phyloP scores from a whole-genome alignment of 2,113 vertebrate genomes.

The Phylloscopus trochilus region DNA sequence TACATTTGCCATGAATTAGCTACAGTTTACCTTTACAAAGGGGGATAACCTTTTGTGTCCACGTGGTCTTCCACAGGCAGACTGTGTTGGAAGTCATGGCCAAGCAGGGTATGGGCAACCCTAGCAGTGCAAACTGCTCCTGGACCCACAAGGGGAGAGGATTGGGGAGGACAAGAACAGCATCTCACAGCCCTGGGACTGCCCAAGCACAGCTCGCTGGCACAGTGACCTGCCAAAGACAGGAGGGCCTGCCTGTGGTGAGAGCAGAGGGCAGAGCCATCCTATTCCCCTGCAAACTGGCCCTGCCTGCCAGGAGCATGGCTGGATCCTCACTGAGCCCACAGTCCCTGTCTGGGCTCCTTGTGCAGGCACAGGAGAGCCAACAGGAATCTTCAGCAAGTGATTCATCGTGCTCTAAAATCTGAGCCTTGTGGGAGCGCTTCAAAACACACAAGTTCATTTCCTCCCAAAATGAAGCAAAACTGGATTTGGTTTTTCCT shows the following conservation, averaged over 20 bases:
- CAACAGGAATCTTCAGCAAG: background rate
- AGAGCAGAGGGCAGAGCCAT: accelerated
- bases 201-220: accelerated
- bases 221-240: background rate
- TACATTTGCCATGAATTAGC: background rate
- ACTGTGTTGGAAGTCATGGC: background rate
- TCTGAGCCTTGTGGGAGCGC: background rate
- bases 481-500: background rate
- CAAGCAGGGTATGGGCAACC: background rate
- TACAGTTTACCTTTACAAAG: background rate
- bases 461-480: background rate
- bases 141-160: background rate
- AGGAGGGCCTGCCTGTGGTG: background rate
- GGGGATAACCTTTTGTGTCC: background rate
- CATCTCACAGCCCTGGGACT: background rate
- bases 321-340: background rate
- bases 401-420: background rate
- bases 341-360: background rate
- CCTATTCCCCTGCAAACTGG: accelerated
- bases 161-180: background rate
- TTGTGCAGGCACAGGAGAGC: background rate
- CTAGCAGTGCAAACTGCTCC: background rate
- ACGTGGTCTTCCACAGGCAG: accelerated
- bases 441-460: background rate
- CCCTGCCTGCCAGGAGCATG: accelerated